Percentiles rank a stretch among this genome's conserved stretches.
Evolutionary conservation across 2,888 invertebrate species (phyloP).

Genomic region (Cephus pygmeus): DNA sequence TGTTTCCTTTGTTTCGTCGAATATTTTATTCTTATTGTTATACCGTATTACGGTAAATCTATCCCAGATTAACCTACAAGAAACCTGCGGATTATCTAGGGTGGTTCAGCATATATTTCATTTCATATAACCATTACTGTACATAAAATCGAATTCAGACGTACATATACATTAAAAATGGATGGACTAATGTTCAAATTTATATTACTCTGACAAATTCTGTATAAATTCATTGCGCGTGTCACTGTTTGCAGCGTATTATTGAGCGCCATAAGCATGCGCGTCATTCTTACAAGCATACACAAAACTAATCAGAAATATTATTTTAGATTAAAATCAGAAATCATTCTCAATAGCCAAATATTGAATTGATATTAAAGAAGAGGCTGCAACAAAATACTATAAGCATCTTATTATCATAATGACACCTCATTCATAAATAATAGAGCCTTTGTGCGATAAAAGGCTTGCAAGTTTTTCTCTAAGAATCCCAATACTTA

Average conservation of each 20-base stretch:
- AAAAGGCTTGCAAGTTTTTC: background rate
- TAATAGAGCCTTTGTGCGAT: background rate
- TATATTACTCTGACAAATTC: background rate
- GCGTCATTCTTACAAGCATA: background rate
- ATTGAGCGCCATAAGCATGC: background rate
- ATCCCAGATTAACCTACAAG: background rate
- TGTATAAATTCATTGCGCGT: background rate
- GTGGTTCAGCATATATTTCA: background rate
- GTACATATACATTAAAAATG: background rate
- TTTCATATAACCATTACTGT: background rate
- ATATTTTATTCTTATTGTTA: background rate
- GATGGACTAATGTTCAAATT: background rate
- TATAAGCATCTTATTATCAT: background rate
- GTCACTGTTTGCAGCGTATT: background rate
- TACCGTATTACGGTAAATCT: background rate
- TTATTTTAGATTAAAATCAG: background rate
- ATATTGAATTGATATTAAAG: background rate
- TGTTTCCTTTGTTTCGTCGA: background rate
- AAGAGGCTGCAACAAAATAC: background rate
- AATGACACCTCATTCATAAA: background rate
- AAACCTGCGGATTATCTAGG: background rate
- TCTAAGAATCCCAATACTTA: background rate
- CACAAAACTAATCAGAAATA: background rate
- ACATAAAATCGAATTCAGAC: background rate
- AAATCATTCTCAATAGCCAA: background rate